Evolutionary conservation across 2,888 invertebrate species (phyloP), one percentile per base, ranked within the genome.

Genomic region (Hermodice carunculata): DNA sequence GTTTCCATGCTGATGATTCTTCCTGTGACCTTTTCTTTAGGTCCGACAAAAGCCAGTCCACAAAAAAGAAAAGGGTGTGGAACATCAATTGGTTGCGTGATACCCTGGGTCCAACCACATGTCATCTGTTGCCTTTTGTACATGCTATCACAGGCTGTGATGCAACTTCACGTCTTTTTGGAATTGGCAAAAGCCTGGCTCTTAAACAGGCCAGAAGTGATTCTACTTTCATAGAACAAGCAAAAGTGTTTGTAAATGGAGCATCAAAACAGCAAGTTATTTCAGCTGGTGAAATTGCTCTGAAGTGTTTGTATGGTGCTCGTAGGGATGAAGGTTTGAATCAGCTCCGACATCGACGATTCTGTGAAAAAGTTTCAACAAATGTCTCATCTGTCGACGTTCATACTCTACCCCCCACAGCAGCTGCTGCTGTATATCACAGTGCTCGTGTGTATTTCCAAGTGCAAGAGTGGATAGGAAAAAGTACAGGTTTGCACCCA

Each of bases 141-240:
- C 73, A 76, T 64, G 67, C 71, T 37, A 24, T 73, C 14, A 56
- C 62, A 14, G 72, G 71, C 29, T 72, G 75, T 61, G 67, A 75
- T 53, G 69, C 71, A 17, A 70, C 67, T n/a, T 70, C 67, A 2
- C 53, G 65, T 24, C 40, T 71, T 22, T 71, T 53, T 54, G 69
- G 69, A 29, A n/a, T 69, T 29, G 67, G 52, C 22, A 67, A 67
- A 26, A 51, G 44, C 19, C 22, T n/a, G 31, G 22, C 32, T 19
- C 40, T 64, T 26, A 61, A 63, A 28, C 64, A 64, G 59, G 14
- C 52, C n/a, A 14, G 43, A 6, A 8, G 19, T 24, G 19, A 26
- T 19, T n/a, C 22, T n/a, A 22, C 22, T 5, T 49, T 49, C 22
- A 19, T 24, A 6, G 6, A n/a, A 26, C 2, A 26, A 26, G 49